Evolutionary conservation across 2,797 vertebrate genomes (phyloP), one percentile per base, ranked within the genome.

Genomic region (Helicolenus hilgendorfi): DNA sequence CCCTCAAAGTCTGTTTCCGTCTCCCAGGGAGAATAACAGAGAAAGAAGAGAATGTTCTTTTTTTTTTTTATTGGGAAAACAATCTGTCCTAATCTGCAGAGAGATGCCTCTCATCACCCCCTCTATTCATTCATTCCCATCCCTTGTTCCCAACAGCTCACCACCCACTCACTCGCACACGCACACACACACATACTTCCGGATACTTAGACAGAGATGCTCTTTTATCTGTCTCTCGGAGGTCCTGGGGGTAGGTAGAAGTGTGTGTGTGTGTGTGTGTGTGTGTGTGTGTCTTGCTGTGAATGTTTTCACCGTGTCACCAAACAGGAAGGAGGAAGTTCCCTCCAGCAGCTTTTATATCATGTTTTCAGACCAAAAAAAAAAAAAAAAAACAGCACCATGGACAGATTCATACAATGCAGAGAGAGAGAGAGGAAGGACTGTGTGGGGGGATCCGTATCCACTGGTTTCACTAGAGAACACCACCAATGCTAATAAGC

Each of bases 281-380:
- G 45, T 63, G 68, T 73, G 59, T 59, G 24, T 38, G 68, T 80
- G 75, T 79, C 72, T 82, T 71, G 84, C 84, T 92, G 89, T 89
- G 83, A 94, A 83, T 90, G 86, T 91, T 93, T 93, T 86, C 59
- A 79, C 73, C 81, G 85, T 89, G 80, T 90, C 87, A 79, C 93
- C 85, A 92, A 92, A 94, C 84, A 90, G 93, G 89, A 93, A 89
- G 77, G 72, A 92, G 91, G 92, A 96, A 94, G 92, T 92, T 91
- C 90, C 94, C 91, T 93, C 85, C 72, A 81, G 91, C 76, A 1
- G 67, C 45, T 86, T 89, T 89, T 77, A 81, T 67, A 80, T 86
- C 31, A 81, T 58, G 45, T 87, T 81, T 87, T 87, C 59, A 73
- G 62, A 65, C n/a, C 14, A 41, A 18, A 7, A 29, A 41, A 7